Evolutionary conservation across 1,140 invertebrate species (phyloP), one percentile per base, ranked within the genome.

Genomic region (Hyposmocoma kahamanoa): DNA sequence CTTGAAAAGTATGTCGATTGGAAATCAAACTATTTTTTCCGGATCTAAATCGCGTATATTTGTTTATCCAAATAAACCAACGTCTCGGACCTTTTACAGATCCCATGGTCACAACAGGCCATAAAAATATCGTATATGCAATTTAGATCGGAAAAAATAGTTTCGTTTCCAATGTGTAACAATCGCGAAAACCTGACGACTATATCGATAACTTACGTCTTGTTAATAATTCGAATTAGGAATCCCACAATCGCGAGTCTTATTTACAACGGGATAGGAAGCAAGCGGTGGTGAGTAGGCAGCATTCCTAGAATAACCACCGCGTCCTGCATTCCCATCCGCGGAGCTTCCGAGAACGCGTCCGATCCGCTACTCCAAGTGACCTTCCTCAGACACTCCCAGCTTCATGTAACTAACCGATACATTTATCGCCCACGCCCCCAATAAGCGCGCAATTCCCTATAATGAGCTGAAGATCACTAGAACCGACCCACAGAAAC

Each of bases 251-350:
- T 28, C 24, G 24, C 24, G 5, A 6, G 11, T 11, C 24, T 6
- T 11, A 28, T 6, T 6, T 3, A 9, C 19, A 21, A 13, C 38
- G 9, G 20, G 38, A 41, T 21, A 21, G 38, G 38, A 41, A 49
- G 39, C 21, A 46, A 46, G 19, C 28, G 30, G 10, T 39, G 9
- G 47, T 26, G 17, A 48, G 53, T 50, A 45, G 53, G 59, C 49
- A 57, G 39, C 61, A 72, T 73, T 65, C 67, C 59, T 50, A 30
- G 51, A 20, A 18, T 18, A 50, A 53, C 26, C 10, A 55, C 61
- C 67, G 67, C 52, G 72, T 69, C 72, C 74, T 58, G 72, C 60
- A 71, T 83, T 68, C 56, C 74, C 76, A 72, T 79, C 61, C 59
- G 57, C 44, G 72, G 60, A 28, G 58, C 48, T 82, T 79, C 78